Evolutionary conservation across 2,888 invertebrate genomes (phyloP), one percentile per base, ranked within the genome.

Genomic region (Balanococcus diminutus): DNA sequence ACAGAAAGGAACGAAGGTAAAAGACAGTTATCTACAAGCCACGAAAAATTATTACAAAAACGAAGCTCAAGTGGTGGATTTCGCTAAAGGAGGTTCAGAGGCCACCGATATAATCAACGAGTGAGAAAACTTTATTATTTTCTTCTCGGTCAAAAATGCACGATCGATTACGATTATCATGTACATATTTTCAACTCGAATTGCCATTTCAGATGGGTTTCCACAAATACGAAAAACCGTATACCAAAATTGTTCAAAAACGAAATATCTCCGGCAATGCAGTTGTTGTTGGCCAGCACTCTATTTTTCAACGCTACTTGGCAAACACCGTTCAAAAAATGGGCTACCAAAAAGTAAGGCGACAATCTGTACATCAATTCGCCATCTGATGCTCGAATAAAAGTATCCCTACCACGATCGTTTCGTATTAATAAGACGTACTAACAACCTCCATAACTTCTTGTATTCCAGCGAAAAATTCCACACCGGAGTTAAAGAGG

Each of bases 391-490:
- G n/a, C n/a, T n/a, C n/a, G n/a, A n/a, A n/a, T n/a, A n/a, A n/a
- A n/a, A n/a, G n/a, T n/a, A n/a, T n/a, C n/a, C n/a, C n/a, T n/a
- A n/a, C n/a, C n/a, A n/a, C n/a, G n/a, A n/a, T n/a, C n/a, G n/a
- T n/a, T n/a, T n/a, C n/a, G n/a, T n/a, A n/a, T n/a, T n/a, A n/a
- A n/a, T n/a, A n/a, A n/a, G n/a, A n/a, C n/a, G n/a, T n/a, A n/a
- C n/a, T n/a, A n/a, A n/a, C n/a, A n/a, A n/a, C n/a, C n/a, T n/a
- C n/a, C n/a, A n/a, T n/a, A n/a, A n/a, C n/a, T n/a, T n/a, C n/a
- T n/a, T n/a, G n/a, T n/a, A 19, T 39, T 32, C 11, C 39, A 81
- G 81, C 16, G 81, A 81, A 19, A 81, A 81, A 81, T 81, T 81
- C 36, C 19, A 22, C 32, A 81, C 31, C 19, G 81, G 81, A 16